Conservation (phyloP, 2,113 vertebrate species). For the Xerus inauris region DNA sequence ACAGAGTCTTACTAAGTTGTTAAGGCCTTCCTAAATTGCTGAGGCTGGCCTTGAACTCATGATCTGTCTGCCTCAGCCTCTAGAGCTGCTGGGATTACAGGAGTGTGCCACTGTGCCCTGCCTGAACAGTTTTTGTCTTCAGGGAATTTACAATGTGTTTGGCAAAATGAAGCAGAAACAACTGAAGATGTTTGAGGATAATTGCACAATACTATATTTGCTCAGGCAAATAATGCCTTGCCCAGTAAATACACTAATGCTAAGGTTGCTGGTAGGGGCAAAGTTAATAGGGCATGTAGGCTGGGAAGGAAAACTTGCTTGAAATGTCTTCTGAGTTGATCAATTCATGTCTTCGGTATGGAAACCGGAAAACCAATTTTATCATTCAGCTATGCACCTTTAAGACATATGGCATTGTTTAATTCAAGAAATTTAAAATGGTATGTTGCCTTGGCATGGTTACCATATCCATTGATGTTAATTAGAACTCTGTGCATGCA, state of each 20-base stretch:
- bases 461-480: constrained; percentile 75
- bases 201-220: neutral
- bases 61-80: too few relatives aligned
- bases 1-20: too few relatives aligned
- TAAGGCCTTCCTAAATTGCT: too few relatives aligned
- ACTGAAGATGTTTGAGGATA: constrained; percentile 13
- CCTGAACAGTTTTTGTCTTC: constrained; percentile 20
- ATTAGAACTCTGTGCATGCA: constrained; percentile 42
- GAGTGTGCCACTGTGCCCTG: too few relatives aligned
- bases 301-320: constrained; percentile 63
- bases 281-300: constrained; percentile 35
- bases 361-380: constrained; percentile 65
- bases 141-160: constrained; percentile 28
- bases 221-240: neutral
- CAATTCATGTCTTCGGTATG: constrained; percentile 25
- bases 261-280: neutral
- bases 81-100: too few relatives aligned
- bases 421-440: constrained; percentile 75
- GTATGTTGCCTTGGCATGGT: constrained; percentile 54
- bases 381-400: constrained; percentile 61
- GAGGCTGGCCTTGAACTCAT: too few relatives aligned
- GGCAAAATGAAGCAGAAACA: constrained; percentile 40
- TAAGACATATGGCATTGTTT: constrained; percentile 80
- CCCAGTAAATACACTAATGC: neutral
- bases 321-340: constrained; percentile 48